A percentile compares a stretch with the other conserved stretches of the same genome.
phyloP scores from a whole-genome alignment of 2,888 invertebrate species.

The Sarcophaga rosellei region DNA sequence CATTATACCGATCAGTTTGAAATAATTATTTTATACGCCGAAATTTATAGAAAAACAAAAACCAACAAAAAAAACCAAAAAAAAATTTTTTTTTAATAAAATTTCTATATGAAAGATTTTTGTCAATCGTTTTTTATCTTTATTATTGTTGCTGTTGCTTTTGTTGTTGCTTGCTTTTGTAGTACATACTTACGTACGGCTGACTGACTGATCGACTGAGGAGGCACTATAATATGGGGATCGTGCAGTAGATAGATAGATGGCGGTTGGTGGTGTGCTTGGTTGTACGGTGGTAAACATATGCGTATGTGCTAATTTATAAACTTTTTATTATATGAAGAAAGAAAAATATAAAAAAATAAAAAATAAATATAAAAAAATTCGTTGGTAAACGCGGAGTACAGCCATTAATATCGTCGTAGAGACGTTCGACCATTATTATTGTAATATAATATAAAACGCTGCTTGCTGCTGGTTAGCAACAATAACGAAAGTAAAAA shows the following conservation, averaged over 20 bases:
- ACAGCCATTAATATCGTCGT: conserved; percentile 48
- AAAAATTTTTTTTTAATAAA: not conserved
- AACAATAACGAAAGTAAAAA: conserved; percentile 43
- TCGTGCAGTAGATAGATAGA: conserved; percentile 51
- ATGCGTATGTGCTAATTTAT: conserved; percentile 66
- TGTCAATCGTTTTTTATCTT: conserved; percentile 57
- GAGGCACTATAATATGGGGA: conserved; percentile 43
- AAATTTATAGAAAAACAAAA: conserved; percentile 55
- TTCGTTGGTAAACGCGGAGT: conserved; percentile 39
- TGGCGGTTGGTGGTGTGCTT: conserved; percentile 15
- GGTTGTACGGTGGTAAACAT: conserved; percentile 51
- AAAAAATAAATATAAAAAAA: conserved; percentile 22
- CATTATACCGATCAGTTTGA: conserved; percentile 26
- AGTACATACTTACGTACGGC: conserved; percentile 22
- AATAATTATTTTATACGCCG: conserved; percentile 29
- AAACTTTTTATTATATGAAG: conserved; percentile 58
- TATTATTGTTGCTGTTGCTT: conserved; percentile 37
- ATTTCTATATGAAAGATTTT: conserved; percentile 51
- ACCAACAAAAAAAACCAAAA: not conserved
- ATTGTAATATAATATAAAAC: conserved; percentile 44
- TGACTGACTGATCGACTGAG: conserved; percentile 45
- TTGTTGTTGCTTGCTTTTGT: conserved; percentile 40
- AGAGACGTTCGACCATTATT: conserved; percentile 48
- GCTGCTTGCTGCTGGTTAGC: conserved; percentile 47
- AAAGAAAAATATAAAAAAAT: conserved; percentile 15